Evolutionary conservation across 2,888 invertebrate genomes (phyloP).

Genomic region (Galerucella calmariensis): DNA sequence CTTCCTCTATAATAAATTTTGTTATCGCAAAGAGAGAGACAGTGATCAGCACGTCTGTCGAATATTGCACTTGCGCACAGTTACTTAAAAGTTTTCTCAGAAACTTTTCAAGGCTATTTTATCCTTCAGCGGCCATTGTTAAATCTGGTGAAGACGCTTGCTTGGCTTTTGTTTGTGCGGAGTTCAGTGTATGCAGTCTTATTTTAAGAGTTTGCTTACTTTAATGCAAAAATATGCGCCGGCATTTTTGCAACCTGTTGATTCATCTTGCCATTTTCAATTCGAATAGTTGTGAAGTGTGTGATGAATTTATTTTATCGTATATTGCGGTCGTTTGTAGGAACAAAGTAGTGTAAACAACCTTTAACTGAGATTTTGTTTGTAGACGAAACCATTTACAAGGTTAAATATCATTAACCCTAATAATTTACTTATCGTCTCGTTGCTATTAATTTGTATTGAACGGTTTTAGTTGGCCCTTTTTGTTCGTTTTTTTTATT

Average conservation of each 20-base stretch:
- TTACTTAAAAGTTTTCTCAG: constrained; percentile 62
- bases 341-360: constrained; percentile 59
- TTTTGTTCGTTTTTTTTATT: constrained; percentile 28
- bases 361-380: constrained; percentile 52
- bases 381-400: constrained; percentile 49
- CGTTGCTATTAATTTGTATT: constrained; percentile 34
- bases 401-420: constrained; percentile 53
- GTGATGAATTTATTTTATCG: constrained; percentile 36
- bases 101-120: constrained; percentile 64
- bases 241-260: constrained; percentile 55
- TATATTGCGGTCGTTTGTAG: constrained; percentile 37
- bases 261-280: constrained; percentile 42
- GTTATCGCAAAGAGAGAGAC: constrained; percentile 47
- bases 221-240: constrained; percentile 46
- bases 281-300: constrained; percentile 45
- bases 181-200: constrained; percentile 34
- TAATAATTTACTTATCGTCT: constrained; percentile 42
- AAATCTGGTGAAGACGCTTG: constrained; percentile 61
- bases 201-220: constrained; percentile 29
- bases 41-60: constrained; percentile 41
- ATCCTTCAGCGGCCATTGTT: constrained; percentile 65
- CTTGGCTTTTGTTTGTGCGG: constrained; percentile 48
- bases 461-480: constrained; percentile 24
- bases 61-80: constrained; percentile 55
- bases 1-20: constrained; percentile 26